These are phyloP conservation scores for Tiliacea aurago DNA, from an alignment of 2,888 invertebrate genomes.

Conservation along the genomic window DNA sequence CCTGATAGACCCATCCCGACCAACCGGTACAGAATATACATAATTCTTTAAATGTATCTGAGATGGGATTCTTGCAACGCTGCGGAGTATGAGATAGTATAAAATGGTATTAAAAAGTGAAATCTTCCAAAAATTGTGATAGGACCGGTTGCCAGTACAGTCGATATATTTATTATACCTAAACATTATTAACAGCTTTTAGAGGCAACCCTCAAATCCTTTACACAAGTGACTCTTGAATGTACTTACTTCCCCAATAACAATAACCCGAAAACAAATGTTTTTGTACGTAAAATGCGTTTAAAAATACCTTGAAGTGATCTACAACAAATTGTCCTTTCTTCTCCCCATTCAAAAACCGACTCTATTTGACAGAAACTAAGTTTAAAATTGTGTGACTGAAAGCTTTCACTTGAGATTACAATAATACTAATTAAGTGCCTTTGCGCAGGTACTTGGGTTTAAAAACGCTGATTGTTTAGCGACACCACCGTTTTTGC, in stretches of 20 bases:
- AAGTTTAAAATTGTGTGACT: conserved; percentile 20
- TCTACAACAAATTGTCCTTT: conserved; percentile 44
- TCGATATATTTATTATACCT: background rate
- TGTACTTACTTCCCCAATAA: conserved; percentile 49
- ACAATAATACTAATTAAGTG: conserved; percentile 62
- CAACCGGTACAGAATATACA: background rate
- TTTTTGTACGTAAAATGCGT: no score
- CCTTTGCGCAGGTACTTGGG: conserved; percentile 67
- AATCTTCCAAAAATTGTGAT: no score
- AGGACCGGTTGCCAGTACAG: no score
- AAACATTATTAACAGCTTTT: background rate
- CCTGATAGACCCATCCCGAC: conserved; percentile 1
- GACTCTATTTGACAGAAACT: accelerated
- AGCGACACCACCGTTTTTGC: conserved; percentile 39
- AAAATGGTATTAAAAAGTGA: no score
- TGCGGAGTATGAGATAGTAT: no score
- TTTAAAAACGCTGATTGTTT: conserved; percentile 58
- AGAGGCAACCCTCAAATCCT: conserved; percentile 5
- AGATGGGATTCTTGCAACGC: no score
- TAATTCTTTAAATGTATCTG: no score
- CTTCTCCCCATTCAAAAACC: background rate
- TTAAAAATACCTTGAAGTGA: conserved; percentile 46
- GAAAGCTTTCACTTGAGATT: conserved; percentile 23
- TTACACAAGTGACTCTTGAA: conserved; percentile 22
- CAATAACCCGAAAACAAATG: conserved; percentile 37